Evolutionary conservation across 2,888 invertebrate genomes (phyloP), one percentile per base, ranked within the genome.

Genomic region (Hetaerina titia): DNA sequence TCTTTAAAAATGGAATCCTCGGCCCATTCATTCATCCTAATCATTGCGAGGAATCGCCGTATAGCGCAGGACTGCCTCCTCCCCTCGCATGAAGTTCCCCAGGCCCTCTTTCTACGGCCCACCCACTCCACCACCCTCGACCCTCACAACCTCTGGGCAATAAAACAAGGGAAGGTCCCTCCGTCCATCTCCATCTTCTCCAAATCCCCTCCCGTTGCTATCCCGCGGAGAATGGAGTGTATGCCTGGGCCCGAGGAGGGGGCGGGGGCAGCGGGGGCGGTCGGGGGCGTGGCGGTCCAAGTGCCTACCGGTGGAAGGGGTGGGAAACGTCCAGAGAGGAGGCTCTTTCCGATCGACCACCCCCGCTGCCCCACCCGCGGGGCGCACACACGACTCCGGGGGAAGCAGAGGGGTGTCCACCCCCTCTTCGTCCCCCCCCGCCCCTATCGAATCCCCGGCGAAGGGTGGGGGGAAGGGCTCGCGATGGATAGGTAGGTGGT

Each of bases 101-200:
- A 22, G 8, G n/a, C 8, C 57, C 56, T 17, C 9, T 25, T 57
- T 22, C 57, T 5, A 6, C 88, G 8, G 6, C 22, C n/a, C n/a
- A 6, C 22, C 89, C 89, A 89, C n/a, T 9, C 56, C 89, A 17
- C 45, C 45, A 45, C 56, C n/a, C 89, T 58, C 89, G 89, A 89
- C 89, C 89, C 89, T 89, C 89, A 58, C 89, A 89, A 89, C 89
- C 89, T 89, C 89, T 22, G 56, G 57, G 89, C 57, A 89, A 89
- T 89, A 89, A 89, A 89, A 89, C 89, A 89, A 89, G 89, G 58
- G 89, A 57, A 31, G 81, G 81, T 81, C 89, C 88, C 89, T 89
- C 57, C 89, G 89, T 89, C 89, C 58, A 89, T 89, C 89, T 89
- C 89, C 89, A 89, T 89, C 89, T 89, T 58, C 89, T 89, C 57